Percentiles rank a stretch among this genome's conserved stretches.
These are phyloP conservation scores for Tupiocoris notatus DNA, from an alignment of 2,888 invertebrate genomes.

Conservation along the genomic window DNA sequence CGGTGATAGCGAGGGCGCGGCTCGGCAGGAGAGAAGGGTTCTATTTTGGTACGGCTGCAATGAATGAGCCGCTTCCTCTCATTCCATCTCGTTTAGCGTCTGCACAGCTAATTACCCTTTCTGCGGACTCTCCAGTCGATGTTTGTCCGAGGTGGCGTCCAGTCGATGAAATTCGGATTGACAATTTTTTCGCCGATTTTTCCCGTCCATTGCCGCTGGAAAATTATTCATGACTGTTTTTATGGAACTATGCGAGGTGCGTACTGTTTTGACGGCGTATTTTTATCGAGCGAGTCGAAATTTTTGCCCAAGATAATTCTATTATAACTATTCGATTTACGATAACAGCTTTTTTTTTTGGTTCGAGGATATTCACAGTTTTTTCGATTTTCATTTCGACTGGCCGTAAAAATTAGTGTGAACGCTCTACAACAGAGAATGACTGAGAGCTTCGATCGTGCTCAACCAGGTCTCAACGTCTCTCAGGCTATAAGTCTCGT, in stretches of 20 bases:
- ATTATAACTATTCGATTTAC: too few species aligned
- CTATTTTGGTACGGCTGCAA: conserved; percentile 37
- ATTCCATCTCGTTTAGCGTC: conserved; percentile 39
- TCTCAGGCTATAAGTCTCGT: too few species aligned
- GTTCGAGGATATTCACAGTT: too few species aligned
- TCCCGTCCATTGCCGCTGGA: neutral
- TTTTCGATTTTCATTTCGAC: too few species aligned
- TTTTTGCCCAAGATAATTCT: too few species aligned
- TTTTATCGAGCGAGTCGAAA: neutral
- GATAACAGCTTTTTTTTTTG: too few species aligned
- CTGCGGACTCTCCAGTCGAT: conserved; percentile 19
- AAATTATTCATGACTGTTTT: neutral
- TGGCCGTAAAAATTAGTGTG: too few species aligned
- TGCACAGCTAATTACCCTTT: conserved; percentile 14
- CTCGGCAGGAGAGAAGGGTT: conserved; percentile 19
- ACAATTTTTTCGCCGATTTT: neutral
- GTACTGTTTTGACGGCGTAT: neutral
- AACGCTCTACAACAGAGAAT: too few species aligned
- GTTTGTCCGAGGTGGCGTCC: conserved; percentile 18
- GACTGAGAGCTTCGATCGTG: too few species aligned
- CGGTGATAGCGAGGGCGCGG: neutral
- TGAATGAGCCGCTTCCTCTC: conserved; percentile 39
- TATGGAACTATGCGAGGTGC: neutral
- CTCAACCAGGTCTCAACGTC: too few species aligned
- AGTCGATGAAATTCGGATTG: neutral